Evolutionary conservation across 2,797 vertebrate species (phyloP), one percentile per base, ranked within the genome.

Genomic region (Phalloptychus januarius): DNA sequence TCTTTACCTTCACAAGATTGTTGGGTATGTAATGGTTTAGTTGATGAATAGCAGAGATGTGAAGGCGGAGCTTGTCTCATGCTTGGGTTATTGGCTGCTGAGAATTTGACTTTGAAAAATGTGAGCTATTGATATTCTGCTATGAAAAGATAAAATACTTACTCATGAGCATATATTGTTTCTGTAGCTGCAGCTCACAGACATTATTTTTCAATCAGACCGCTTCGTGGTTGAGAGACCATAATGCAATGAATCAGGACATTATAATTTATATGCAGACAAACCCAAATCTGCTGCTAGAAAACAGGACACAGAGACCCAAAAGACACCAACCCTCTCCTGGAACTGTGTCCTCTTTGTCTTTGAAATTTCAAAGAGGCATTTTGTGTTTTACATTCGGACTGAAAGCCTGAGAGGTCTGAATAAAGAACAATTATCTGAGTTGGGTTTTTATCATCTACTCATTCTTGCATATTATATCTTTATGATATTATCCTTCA

Each of bases 401-500:
- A 33, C 45, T 69, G 16, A 77, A 50, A 71, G 50, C 67, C 75
- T n/a, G 13, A 42, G 13, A 71, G 48, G 16, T 70, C 12, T 42
- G 7, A 54, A 54, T 42, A 8, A 42, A 58, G 54, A 71, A 15
- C 67, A 44, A 56, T 70, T 70, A 54, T 70, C 48, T 23, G 40
- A 69, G 28, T 75, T 28, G 31, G 31, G 1, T 75, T 63, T 69
- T 46, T 69, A 7, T 28, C 36, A 56, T 56, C 38, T 44, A 77
- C 71, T 70, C 36, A 70, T n/a, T 8, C 48, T 56, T 52, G 13
- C 1, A 50, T 52, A 52, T 76, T 42, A 70, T 23, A 31, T 33
- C 16, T 70, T 28, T 44, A 71, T 69, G 23, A 23, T 54, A 56
- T 71, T 71, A 71, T 71, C 50, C 16, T 56, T 77, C 38, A 71